Evolutionary conservation across 2,888 invertebrate genomes (phyloP), one percentile per base, ranked within the genome.

Genomic region (Hirtodrosophila confusa): DNA sequence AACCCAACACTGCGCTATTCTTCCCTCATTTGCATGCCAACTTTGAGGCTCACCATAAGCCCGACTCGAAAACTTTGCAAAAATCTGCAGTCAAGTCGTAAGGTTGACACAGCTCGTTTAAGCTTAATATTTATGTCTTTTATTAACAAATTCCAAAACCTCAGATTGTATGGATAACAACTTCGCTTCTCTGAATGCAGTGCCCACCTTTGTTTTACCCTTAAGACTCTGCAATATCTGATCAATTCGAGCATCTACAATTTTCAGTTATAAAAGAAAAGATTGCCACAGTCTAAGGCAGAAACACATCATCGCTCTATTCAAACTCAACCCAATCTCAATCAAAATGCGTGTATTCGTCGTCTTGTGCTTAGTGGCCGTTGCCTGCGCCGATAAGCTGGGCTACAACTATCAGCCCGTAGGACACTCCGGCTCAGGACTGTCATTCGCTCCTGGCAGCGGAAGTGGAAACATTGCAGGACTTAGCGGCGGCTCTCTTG

Each of bases 341-440:
- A 58, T 2, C 10, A 36, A 47, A 36, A 89, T 88, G 89, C 86
- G 88, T 54, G 57, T 69, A 23, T 80, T 88, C 31, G 58, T 88
- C 37, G 63, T 88, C 53, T 62, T 88, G 27, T 70, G 83, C 54
- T 33, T 80, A 3, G 60, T 88, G 4, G 71, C 84, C 10, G 17
- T 78, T 45, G 65, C 74, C 65, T 47, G 51, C 33, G 88, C 83
- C 53, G 73, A 77, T 36, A 72, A 79, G 10, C 57, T 80, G 29
- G 86, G 80, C 47, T 82, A 82, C 41, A 82, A 82, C 56, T 78
- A 87, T 45, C 80, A 78, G 53, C 82, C 86, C 0, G 82, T 79
- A n/a, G 65, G 43, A 8, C 85, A 83, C 49, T 83, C 80, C 12
- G 29, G 56, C 17, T 61, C 73, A 0, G 78, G 86, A 47, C 33